Percentiles rank a stretch among this genome's conserved stretches.
phyloP scores from a whole-genome alignment of 2,888 invertebrate species.

The Morpho helenor region DNA sequence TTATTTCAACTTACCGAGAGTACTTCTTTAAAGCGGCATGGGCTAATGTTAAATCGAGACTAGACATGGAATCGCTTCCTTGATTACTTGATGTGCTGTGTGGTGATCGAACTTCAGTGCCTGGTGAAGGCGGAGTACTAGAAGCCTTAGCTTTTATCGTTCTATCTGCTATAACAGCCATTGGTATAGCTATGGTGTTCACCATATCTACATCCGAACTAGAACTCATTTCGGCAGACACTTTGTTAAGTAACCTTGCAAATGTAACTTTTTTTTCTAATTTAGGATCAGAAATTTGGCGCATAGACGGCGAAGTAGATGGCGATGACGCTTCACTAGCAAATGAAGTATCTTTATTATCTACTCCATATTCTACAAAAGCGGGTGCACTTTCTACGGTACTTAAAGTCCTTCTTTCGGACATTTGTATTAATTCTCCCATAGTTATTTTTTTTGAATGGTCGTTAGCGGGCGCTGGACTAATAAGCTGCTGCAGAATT shows the following conservation, averaged over 20 bases:
- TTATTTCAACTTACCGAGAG: conserved; percentile 47
- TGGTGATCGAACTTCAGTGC: conserved; percentile 79
- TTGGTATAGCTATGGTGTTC: conserved; percentile 70
- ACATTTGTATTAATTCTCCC: conserved; percentile 87
- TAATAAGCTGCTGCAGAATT: conserved; percentile 87
- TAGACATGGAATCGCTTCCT: conserved; percentile 88
- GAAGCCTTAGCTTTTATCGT: conserved; percentile 63
- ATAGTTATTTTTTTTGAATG: conserved; percentile 82
- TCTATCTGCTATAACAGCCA: conserved; percentile 66
- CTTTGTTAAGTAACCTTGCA: conserved; percentile 85
- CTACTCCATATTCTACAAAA: conserved; percentile 65
- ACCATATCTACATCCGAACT: conserved; percentile 84
- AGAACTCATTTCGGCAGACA: conserved; percentile 88
- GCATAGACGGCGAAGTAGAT: conserved; percentile 76
- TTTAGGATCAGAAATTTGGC: conserved; percentile 82
- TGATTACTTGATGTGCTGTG: conserved; percentile 87
- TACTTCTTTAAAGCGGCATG: conserved; percentile 79
- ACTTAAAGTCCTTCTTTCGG: conserved; percentile 78
- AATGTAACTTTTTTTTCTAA: conserved; percentile 89
- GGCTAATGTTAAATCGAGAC: conserved; percentile 83
- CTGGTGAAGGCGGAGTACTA: conserved; percentile 83
- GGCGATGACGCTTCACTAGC: conserved; percentile 72
- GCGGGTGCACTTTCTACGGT: conserved; percentile 72
- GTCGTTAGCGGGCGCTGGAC: conserved; percentile 82
- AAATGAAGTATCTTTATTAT: conserved; percentile 81